Base-by-base conservation (phyloP, 1,140 invertebrate species). In the Bombus impatiens region DNA sequence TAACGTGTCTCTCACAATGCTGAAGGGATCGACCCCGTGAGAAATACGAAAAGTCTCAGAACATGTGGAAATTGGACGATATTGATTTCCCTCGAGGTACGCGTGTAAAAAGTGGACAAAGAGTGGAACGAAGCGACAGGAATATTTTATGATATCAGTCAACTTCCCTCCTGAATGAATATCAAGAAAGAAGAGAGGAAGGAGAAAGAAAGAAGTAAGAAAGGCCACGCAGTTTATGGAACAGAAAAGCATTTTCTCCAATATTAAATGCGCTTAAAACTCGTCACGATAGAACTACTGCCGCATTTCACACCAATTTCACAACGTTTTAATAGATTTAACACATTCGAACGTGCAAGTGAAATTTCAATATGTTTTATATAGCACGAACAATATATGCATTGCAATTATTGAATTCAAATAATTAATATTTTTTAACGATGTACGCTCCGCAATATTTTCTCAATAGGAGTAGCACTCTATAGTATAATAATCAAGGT, bases 21-120 rank as follows among this genome's bases (percentile, higher is more conserved):
- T 82, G 44, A 68, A 76, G 62, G 47, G 42, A 86, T 86, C 79
- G 78, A 47, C 47, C 84, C 84, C 84, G 72, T 72, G 84, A 86
- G 84, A 86, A 86, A 86, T 86, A 57, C 44, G 57, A 32, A 53
- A 76, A 82, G 84, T 86, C 84, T 75, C 72, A 57, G 12, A 65
- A 35, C 42, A 68, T 67, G 79, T 32, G 37, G 62, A 85, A 87
- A 85, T 74, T 85, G 82, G 71, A 85, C 40, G 68, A 76, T 84
- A 87, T 87, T 87, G 82, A 87, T 87, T 87, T 87, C 86, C 82
- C 82, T 8, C 28, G 75, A 59, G 82, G 77, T 80, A 78, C n/a
- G 62, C 42, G 35, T 53, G 57, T 57, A 82, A 75, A 82, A 82
- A 82, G 71, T 78, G 79, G 72, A 86, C 67, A 81, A 82, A 86